phyloP scores from a whole-genome alignment of 2,888 invertebrate genomes.

The Chalcis sispes region DNA sequence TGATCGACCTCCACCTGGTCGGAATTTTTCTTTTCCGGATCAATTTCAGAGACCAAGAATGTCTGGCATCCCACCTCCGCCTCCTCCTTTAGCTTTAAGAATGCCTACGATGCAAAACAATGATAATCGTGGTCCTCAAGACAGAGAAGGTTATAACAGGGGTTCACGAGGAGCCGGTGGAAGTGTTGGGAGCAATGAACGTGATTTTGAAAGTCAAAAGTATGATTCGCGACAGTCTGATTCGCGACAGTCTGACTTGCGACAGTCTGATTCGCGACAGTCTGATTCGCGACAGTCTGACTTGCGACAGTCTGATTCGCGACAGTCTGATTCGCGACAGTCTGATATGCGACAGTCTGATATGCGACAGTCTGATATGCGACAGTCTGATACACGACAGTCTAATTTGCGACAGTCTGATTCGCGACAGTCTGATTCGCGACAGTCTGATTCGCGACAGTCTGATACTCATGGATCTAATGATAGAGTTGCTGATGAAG shows the following conservation, averaged over 20 bases:
- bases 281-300: too few species aligned
- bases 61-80: conserved; percentile 45
- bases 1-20: conserved; percentile 12
- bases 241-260: too few species aligned
- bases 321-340: too few species aligned
- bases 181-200: too few species aligned
- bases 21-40: not conserved
- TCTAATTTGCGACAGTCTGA: too few species aligned
- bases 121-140: not conserved
- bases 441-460: not conserved
- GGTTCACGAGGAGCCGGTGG: not conserved
- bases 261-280: too few species aligned
- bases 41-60: conserved; percentile 42
- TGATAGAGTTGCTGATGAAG: conserved; percentile 70
- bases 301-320: too few species aligned
- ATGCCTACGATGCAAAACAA: conserved; percentile 29
- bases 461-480: not conserved
- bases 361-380: too few species aligned
- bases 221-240: not conserved
- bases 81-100: conserved; percentile 49
- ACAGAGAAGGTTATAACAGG: not conserved
- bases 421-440: not conserved
- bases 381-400: too few species aligned
- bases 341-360: too few species aligned
- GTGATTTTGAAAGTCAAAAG: conserved; percentile 6